Conservation (phyloP, 2,113 vertebrate genomes). For the Phoxinus phoxinus region DNA sequence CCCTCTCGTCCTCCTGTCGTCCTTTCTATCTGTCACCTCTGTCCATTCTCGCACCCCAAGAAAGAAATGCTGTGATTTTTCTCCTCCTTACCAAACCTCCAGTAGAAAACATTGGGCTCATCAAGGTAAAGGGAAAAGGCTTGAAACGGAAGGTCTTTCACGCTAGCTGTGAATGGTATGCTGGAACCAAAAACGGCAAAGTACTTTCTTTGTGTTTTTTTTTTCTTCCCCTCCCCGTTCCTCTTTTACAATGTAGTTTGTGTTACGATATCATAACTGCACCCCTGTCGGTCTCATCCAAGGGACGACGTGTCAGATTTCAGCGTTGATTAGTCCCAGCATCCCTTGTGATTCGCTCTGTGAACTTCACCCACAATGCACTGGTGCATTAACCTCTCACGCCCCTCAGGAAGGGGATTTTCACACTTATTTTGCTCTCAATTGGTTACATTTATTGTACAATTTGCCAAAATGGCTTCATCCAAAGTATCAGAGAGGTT, state of each 20-base stretch:
- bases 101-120: conserved; percentile 88
- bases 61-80: conserved; percentile 90
- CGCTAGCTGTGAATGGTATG: conserved; percentile 87
- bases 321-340: conserved; percentile 59
- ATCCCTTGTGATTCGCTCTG: conserved; percentile 48
- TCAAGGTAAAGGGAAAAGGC: conserved; percentile 90
- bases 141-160: conserved; percentile 89
- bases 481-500: neutral
- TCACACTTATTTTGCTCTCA: conserved; percentile 4
- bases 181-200: conserved; percentile 63
- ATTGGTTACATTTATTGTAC: neutral
- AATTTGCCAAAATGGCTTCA: neutral
- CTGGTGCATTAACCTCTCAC: conserved; percentile 12
- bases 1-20: conserved; percentile 33
- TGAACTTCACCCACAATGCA: conserved; percentile 37
- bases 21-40: conserved; percentile 63
- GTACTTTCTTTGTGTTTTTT: conserved; percentile 12
- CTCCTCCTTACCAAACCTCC: conserved; percentile 90
- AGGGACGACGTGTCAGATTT: conserved; percentile 44
- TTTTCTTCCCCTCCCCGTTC: neutral
- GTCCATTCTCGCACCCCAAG: conserved; percentile 77
- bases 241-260: conserved; percentile 36
- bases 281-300: conserved; percentile 33
- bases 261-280: conserved; percentile 44
- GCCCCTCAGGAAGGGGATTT: neutral